Base-by-base conservation (phyloP, 1,140 invertebrate genomes). In the Thaumatotibia leucotreta region DNA sequence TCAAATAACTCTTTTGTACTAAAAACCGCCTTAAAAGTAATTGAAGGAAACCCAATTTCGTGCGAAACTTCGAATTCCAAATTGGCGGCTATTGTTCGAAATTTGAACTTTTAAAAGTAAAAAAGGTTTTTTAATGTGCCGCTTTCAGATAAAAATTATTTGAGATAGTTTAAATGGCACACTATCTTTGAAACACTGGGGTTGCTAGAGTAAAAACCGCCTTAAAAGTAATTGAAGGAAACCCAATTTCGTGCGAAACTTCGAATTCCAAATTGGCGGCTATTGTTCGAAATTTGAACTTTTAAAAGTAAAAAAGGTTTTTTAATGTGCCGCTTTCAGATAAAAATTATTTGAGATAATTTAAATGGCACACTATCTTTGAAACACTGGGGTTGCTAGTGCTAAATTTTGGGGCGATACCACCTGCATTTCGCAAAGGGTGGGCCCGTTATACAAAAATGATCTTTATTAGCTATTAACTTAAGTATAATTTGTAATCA, bases 371-470 rank as follows among this genome's bases (percentile, higher is more conserved):
- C 11, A 24, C 50, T 31, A 58, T 58, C 27, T 17, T 31, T 58
- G 11, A 14, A 58, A 58, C 52, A 58, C 29, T 54, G n/a, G 22
- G 11, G 23, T 54, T 54, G 39, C 17, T n/a, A 31, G 31, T 5
- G 62, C 61, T n/a, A 63, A 61, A 62, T 50, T 64, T 58, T 35
- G 62, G 66, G 66, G 52, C 61, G 54, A 63, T 67, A 67, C 20
- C 66, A 68, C 68, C 58, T 66, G 52, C 68, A 63, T 65, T 58
- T 58, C 0, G 52, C 52, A 58, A 58, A 58, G 52, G 52, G 52
- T 27, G 52, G 29, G 14, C 3, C 11, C 23, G 24, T 27, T 52
- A 24, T 4, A n/a, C n/a, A 24, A 58, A 58, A 58, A 58, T 27
- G 24, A 14, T n/a, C 24, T 58, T 14, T 27, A 27, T 17, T n/a